phyloP scores from a whole-genome alignment of 1,140 invertebrate species.

The Heliothis subflexa region DNA sequence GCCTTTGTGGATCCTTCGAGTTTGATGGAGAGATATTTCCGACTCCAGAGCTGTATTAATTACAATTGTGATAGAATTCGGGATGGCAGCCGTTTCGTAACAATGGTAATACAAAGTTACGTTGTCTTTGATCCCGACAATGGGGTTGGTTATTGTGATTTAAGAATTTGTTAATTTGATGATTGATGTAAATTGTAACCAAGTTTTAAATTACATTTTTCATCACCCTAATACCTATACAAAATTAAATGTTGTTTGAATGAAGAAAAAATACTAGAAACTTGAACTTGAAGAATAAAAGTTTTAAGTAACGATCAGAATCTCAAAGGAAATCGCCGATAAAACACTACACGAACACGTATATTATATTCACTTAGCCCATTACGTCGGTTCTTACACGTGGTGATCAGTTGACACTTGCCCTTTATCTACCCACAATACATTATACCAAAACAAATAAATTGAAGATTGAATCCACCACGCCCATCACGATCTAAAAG shows the following conservation, averaged over 20 bases:
- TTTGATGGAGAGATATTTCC: slow-evolving; percentile 85
- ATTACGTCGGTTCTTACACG: slow-evolving; percentile 12
- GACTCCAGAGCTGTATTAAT: slow-evolving; percentile 78
- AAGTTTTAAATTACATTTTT: too few relatives aligned
- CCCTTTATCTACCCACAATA: slow-evolving; percentile 28
- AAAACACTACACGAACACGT: too few relatives aligned
- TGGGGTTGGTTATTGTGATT: slow-evolving; percentile 45
- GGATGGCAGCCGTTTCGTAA: slow-evolving; percentile 50
- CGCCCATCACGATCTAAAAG: slow-evolving; percentile 56
- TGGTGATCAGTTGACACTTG: slow-evolving; percentile 33
- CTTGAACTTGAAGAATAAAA: too few relatives aligned
- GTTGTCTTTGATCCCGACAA: slow-evolving; percentile 64
- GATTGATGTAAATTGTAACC: slow-evolving; percentile 13
- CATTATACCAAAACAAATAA: slow-evolving; percentile 48
- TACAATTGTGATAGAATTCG: slow-evolving; percentile 65
- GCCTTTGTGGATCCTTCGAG: slow-evolving; percentile 74
- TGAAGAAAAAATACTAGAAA: too few relatives aligned
- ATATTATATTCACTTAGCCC: too few relatives aligned
- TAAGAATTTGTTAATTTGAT: slow-evolving; percentile 34
- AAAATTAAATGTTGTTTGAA: background rate
- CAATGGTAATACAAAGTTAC: slow-evolving; percentile 47
- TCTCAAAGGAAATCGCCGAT: too few relatives aligned
- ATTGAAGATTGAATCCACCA: slow-evolving; percentile 52
- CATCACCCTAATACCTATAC: too few relatives aligned
- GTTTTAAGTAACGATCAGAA: background rate